Evolutionary conservation across 2,113 vertebrate genomes (phyloP).

Genomic region (Butastur rufipennis): DNA sequence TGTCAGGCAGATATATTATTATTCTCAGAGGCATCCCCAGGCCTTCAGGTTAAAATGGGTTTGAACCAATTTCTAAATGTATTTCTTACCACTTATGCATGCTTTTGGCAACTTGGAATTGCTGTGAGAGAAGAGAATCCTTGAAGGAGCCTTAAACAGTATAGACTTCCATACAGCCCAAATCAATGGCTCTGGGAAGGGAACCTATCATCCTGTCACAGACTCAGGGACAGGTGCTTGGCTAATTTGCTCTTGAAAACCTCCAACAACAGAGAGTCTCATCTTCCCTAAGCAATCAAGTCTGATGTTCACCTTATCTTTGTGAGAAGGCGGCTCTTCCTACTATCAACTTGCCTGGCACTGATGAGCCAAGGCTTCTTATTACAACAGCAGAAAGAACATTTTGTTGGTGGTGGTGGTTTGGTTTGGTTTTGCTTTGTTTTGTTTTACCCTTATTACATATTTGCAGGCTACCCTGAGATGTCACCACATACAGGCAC

Average conservation of each 20-base stretch:
- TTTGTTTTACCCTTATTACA: not conserved
- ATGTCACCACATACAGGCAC: not conserved
- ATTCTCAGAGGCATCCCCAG: not conserved
- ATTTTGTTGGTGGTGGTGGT: not conserved
- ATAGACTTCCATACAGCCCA: not conserved
- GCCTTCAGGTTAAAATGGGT: not conserved
- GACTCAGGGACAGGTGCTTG: not conserved
- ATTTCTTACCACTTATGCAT: not conserved
- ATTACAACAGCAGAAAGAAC: not conserved
- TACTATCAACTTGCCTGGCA: not conserved
- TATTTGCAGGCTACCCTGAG: not conserved
- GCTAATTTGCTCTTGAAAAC: not conserved
- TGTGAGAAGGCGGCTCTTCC: not conserved
- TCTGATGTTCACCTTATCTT: not conserved
- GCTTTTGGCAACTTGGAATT: not conserved
- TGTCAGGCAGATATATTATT: not conserved
- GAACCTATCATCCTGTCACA: not conserved
- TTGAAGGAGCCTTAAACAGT: not conserved
- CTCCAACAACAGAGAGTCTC: not conserved
- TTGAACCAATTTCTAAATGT: not conserved
- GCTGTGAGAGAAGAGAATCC: not conserved
- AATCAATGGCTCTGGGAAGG: not conserved
- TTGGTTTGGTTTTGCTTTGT: not conserved
- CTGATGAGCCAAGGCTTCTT: not conserved
- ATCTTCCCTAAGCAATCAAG: not conserved